A percentile compares a stretch with the other conserved stretches of the same genome.
Evolutionary conservation across 2,113 vertebrate species (phyloP).

Genomic region (Podocnemis expansa): DNA sequence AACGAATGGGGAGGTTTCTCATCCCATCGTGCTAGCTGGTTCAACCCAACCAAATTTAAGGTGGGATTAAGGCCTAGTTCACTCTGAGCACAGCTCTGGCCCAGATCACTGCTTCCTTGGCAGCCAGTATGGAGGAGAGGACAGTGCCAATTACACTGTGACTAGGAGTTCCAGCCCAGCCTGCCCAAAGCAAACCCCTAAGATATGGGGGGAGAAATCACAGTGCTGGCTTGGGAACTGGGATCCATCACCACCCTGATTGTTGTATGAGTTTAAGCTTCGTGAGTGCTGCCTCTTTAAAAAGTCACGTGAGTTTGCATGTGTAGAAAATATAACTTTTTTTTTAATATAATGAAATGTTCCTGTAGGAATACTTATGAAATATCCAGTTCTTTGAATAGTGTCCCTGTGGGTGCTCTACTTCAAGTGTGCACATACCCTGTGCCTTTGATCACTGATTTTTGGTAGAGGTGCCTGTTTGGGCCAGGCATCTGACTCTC

Average conservation of each 20-base stretch:
- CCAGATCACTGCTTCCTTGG: not conserved
- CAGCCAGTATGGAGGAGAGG: not conserved
- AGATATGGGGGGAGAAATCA: not conserved
- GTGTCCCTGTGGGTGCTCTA: not conserved
- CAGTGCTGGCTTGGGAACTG: not conserved
- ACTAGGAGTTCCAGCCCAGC: not conserved
- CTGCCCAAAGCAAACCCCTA: not conserved
- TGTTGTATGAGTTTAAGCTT: not conserved
- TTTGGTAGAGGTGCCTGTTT: not conserved
- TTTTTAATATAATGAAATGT: not conserved
- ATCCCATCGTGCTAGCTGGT: too few species aligned
- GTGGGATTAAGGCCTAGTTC: not conserved
- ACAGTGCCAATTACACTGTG: not conserved
- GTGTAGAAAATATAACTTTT: not conserved
- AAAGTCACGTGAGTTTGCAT: not conserved
- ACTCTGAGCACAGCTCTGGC: not conserved
- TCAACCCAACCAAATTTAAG: too few species aligned
- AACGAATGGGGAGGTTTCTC: not conserved
- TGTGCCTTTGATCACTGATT: not conserved
- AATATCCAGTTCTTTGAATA: not conserved
- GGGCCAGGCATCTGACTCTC: not conserved
- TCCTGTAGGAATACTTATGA: not conserved
- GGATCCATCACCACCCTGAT: not conserved
- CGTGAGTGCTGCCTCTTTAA: not conserved
- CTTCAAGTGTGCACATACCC: not conserved